Evolutionary conservation across 2,888 invertebrate species (phyloP).

Genomic region (Ophion obscuratus): DNA sequence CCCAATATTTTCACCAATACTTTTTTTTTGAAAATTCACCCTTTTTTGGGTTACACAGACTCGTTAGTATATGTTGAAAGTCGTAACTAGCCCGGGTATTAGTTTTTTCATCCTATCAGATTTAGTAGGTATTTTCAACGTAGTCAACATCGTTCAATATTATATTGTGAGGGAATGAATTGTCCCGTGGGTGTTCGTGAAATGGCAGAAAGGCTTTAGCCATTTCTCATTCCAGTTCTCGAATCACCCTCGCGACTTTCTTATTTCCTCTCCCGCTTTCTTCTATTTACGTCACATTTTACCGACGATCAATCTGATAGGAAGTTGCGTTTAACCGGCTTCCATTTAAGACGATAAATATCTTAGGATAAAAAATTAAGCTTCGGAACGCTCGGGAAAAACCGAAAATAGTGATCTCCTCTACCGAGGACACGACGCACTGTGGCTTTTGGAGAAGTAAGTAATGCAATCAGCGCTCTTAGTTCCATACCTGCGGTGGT

Average conservation of each 20-base stretch:
- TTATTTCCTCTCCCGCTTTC: constrained; percentile 6
- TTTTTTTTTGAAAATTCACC: too few species aligned
- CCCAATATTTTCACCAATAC: too few species aligned
- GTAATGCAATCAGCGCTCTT: constrained; percentile 52
- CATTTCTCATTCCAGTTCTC: background rate
- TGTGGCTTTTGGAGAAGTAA: constrained; percentile 10
- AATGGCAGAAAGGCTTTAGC: background rate
- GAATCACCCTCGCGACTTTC: background rate
- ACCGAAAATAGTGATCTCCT: constrained; percentile 2
- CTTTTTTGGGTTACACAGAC: too few species aligned
- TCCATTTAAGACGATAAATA: constrained; percentile 80
- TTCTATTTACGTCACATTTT: constrained; percentile 12
- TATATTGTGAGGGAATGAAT: too few species aligned
- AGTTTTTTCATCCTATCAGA: too few species aligned
- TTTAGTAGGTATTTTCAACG: background rate
- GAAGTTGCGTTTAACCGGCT: constrained; percentile 81
- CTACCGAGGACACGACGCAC: background rate
- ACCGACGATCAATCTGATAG: constrained; percentile 76
- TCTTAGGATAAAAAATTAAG: constrained; percentile 71
- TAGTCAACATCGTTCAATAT: too few species aligned
- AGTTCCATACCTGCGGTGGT: constrained; percentile 61
- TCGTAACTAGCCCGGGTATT: too few species aligned
- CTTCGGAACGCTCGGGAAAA: constrained; percentile 2
- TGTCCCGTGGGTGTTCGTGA: too few species aligned
- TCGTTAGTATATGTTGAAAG: too few species aligned